Evolutionary conservation across 2,113 vertebrate genomes (phyloP).

Genomic region (Micronycteris hirsuta): DNA sequence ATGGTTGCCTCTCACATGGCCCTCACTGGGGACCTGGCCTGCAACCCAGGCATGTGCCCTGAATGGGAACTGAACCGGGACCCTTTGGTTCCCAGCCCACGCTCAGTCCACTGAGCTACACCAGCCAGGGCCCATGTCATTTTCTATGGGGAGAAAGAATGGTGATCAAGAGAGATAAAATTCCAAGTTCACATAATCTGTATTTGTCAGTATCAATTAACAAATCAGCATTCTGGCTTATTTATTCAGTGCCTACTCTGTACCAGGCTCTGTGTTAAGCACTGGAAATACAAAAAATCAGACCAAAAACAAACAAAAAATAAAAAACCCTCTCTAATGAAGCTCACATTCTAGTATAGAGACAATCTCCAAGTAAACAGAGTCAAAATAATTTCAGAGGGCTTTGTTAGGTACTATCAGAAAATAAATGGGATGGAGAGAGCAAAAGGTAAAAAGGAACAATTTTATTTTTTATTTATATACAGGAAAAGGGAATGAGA

Average conservation of each 20-base stretch:
- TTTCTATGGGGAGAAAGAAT: neutral
- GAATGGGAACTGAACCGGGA: no score
- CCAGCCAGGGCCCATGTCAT: no score
- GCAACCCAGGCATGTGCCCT: no score
- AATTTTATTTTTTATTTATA: no score
- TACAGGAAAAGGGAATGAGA: no score
- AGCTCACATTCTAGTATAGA: neutral
- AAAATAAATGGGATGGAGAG: neutral
- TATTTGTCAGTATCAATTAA: constrained; percentile 7
- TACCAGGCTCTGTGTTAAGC: neutral
- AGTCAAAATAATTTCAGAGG: neutral
- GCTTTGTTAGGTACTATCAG: neutral
- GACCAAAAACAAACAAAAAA: neutral
- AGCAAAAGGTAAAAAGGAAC: neutral
- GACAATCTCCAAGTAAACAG: neutral
- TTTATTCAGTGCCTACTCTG: neutral
- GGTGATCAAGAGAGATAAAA: neutral
- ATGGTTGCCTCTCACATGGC: no score
- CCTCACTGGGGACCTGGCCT: no score
- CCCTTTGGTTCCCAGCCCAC: no score
- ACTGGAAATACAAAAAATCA: neutral
- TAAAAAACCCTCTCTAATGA: neutral
- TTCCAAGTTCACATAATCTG: neutral
- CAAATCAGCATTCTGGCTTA: neutral
- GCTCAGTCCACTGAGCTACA: no score